These are phyloP conservation scores for Strix uralensis DNA, from an alignment of 2,113 vertebrate genomes.

Conservation along the genomic window DNA sequence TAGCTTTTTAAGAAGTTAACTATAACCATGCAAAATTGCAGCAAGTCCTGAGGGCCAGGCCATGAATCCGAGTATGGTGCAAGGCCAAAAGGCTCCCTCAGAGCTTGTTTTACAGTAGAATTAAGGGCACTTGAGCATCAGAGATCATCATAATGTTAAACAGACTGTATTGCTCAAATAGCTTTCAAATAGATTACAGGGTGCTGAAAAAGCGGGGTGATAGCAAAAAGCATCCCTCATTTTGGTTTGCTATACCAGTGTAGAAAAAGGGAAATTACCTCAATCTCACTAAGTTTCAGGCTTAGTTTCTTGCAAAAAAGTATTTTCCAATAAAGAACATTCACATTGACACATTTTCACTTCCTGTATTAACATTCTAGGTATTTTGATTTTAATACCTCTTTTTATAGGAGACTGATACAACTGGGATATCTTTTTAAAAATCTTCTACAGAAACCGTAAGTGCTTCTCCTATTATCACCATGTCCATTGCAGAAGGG, in stretches of 20 bases:
- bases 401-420: not conserved
- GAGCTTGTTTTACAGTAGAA: not conserved
- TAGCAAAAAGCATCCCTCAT: not conserved
- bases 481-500: rapidly evolving
- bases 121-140: not conserved
- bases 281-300: not conserved
- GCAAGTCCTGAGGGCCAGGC: rapidly evolving
- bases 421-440: not conserved
- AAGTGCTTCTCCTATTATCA: not conserved
- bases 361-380: not conserved
- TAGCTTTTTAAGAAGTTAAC: not conserved
- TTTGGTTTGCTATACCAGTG: not conserved
- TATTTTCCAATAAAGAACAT: not conserved
- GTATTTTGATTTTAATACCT: not conserved
- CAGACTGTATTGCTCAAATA: not conserved
- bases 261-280: not conserved
- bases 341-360: not conserved
- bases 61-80: rapidly evolving
- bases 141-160: not conserved
- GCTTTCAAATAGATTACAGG: not conserved
- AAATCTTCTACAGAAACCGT: not conserved
- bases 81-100: not conserved
- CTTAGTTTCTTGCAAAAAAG: not conserved
- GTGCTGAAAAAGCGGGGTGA: not conserved
- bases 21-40: not conserved